Base-by-base conservation (phyloP, 2,888 invertebrate species). In the Drosophila bunnanda region DNA sequence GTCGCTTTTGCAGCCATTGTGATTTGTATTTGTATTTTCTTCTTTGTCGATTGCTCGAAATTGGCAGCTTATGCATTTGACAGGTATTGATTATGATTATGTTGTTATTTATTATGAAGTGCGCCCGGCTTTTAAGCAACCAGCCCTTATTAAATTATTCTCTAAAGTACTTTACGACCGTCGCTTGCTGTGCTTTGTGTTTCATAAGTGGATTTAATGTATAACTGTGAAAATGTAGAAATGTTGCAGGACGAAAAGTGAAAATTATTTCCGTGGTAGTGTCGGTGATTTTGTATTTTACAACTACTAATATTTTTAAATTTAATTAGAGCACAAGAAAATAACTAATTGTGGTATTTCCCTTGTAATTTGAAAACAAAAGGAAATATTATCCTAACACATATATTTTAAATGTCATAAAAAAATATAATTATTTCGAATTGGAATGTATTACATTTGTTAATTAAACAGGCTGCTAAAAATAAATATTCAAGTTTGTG, bases 61-160 rank as follows among this genome's bases (percentile, higher is more conserved):
- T 83, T 75, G 68, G 56, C 73, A 79, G 62, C 69, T 68, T 66
- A 66, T 80, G 69, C 64, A 68, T 68, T 54, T 79, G 71, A 61
- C 85, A 77, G 75, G 43, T 66, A 76, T 83, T 78, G 81, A 76
- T 70, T 83, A 64, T 68, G 57, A 54, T 77, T 72, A 60, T 64
- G 25, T 62, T 43, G 38, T 55, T 55, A 71, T 60, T 71, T 39
- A 71, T 54, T 48, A 36, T 17, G 22, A 41, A 34, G 28, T n/a
- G 48, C 34, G 39, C 46, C 36, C 20, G 17, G 7, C 32, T 30
- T 69, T 50, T 28, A 67, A 36, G n/a, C 28, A 15, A 20, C 28
- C 38, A 28, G 36, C 46, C 48, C 34, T 7, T 20, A 20, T 48
- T 68, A 34, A 41, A 15, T 55, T 36, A 39, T 56, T n/a, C 5